These are phyloP conservation scores for Coelopa pilipes DNA, from an alignment of 2,888 invertebrate species.

Conservation along the genomic window DNA sequence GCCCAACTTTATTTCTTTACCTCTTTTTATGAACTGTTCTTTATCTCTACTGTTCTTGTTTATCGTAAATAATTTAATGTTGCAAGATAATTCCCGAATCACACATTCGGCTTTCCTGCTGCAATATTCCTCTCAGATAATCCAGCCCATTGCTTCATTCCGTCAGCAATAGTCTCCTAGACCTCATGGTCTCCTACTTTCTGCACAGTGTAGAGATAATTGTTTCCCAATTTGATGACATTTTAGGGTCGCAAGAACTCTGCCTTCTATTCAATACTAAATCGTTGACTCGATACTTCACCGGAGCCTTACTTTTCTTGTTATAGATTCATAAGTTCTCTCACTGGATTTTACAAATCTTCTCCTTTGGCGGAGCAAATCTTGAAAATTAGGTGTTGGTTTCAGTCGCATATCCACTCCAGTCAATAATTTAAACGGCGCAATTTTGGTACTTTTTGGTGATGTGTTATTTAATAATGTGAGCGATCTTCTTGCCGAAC, in stretches of 20 bases:
- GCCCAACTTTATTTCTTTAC: too few species aligned
- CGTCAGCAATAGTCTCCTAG: not conserved
- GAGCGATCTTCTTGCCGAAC: too few species aligned
- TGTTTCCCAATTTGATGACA: too few species aligned
- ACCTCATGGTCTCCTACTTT: constrained; percentile 4
- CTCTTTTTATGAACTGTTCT: too few species aligned
- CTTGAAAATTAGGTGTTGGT: not conserved
- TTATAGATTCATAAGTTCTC: constrained; percentile 40
- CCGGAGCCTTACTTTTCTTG: constrained; percentile 16
- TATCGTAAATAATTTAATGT: too few species aligned
- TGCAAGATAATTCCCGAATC: too few species aligned
- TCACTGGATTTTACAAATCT: constrained; percentile 37
- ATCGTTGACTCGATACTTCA: constrained; percentile 34
- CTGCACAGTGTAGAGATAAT: constrained; percentile 32
- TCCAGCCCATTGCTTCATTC: not conserved
- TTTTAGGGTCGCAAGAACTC: too few species aligned
- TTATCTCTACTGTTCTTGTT: too few species aligned
- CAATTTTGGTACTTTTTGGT: constrained; percentile 37
- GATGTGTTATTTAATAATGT: constrained; percentile 33
- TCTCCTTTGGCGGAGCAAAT: constrained; percentile 25
- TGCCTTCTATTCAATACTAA: constrained; percentile 41
- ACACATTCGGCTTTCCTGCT: too few species aligned
- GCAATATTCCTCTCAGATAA: not conserved
- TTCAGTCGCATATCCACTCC: constrained; percentile 38
- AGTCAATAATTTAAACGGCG: constrained; percentile 41